phyloP scores from a whole-genome alignment of 1,140 invertebrate genomes.

The Cephus cinctus region DNA sequence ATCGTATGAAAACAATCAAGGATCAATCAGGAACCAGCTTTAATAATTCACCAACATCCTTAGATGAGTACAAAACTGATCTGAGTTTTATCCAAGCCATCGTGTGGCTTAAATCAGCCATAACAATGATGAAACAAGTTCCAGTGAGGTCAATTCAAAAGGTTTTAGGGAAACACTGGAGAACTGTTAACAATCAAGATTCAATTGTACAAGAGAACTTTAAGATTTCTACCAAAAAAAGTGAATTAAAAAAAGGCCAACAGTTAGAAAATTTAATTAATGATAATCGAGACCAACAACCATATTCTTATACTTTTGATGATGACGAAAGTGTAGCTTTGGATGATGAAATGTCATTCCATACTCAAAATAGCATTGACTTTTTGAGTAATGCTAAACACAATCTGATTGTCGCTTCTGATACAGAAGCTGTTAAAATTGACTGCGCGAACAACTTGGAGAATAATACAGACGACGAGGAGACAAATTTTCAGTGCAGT shows the following conservation, averaged over 20 bases:
- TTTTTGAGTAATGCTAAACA: too few species aligned
- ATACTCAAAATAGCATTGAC: too few species aligned
- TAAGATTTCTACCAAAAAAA: neutral
- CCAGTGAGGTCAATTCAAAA: neutral
- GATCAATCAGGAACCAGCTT: too few species aligned
- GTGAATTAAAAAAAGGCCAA: neutral
- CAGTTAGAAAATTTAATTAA: neutral
- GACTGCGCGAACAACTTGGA: too few species aligned
- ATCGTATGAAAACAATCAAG: neutral
- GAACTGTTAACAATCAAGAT: neutral
- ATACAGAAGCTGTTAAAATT: too few species aligned
- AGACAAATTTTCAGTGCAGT: too few species aligned
- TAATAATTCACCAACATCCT: neutral
- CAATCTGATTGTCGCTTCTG: too few species aligned
- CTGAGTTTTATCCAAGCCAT: constrained; percentile 1
- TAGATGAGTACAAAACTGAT: neutral
- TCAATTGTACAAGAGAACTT: neutral
- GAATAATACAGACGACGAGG: too few species aligned
- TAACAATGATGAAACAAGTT: neutral
- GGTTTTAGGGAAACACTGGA: neutral
- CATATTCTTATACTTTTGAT: neutral
- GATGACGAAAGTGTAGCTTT: too few species aligned
- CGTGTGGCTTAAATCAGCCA: neutral
- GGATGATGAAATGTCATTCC: too few species aligned
- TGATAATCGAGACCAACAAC: neutral